Evolutionary conservation across 2,888 invertebrate genomes (phyloP).

Genomic region (Lasioglossum leucozonium): DNA sequence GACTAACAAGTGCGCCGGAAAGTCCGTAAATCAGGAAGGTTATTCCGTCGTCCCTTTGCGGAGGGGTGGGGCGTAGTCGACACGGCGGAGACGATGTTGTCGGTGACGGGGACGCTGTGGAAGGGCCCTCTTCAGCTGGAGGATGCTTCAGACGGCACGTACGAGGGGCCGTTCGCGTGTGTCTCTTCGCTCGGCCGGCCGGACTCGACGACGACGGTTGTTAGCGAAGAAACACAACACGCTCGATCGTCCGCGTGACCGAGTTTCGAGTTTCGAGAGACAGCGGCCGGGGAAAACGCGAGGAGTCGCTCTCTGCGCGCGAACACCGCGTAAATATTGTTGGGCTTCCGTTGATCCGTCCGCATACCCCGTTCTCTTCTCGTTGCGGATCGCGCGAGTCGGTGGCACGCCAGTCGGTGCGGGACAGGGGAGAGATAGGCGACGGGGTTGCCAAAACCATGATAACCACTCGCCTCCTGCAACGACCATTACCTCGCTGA

Average conservation of each 20-base stretch:
- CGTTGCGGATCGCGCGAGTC: no score
- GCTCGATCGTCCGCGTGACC: constrained; percentile 57
- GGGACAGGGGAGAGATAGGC: no score
- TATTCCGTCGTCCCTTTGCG: constrained; percentile 35
- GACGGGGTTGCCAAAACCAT: no score
- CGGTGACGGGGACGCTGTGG: constrained; percentile 39
- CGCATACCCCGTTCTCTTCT: no score
- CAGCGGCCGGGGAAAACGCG: neutral
- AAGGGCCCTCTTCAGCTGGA: constrained; percentile 58
- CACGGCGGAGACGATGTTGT: constrained; percentile 44
- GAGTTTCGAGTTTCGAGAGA: constrained; percentile 27
- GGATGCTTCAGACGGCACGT: constrained; percentile 65
- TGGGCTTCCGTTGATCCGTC: neutral
- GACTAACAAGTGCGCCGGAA: neutral
- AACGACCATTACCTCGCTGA: no score
- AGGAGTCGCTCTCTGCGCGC: neutral
- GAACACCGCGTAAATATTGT: neutral
- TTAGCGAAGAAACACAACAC: constrained; percentile 48
- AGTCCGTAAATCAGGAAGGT: constrained; percentile 33
- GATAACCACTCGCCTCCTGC: no score
- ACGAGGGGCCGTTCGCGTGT: constrained; percentile 58
- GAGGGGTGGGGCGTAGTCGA: constrained; percentile 37
- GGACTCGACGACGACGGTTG: constrained; percentile 62
- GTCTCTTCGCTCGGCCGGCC: constrained; percentile 63
- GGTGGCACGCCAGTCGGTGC: no score